These are phyloP conservation scores for Xestia c-nigrum DNA, from an alignment of 2,888 invertebrate species.

Conservation along the genomic window DNA sequence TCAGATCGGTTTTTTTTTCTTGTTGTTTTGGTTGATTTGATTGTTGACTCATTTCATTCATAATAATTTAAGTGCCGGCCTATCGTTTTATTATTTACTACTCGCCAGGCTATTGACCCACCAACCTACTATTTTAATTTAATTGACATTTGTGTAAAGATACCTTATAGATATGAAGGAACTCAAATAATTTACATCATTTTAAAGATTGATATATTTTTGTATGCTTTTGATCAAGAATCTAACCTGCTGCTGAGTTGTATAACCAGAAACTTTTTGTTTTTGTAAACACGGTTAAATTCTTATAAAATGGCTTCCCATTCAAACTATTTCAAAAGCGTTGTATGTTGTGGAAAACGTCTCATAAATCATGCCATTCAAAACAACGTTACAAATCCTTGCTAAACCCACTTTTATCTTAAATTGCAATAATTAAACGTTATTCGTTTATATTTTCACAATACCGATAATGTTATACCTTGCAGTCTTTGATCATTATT, in stretches of 20 bases:
- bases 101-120: constrained; percentile 33
- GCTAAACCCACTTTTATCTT: constrained; percentile 15
- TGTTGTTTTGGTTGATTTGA: background rate
- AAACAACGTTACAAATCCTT: constrained; percentile 5
- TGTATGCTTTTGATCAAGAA: background rate
- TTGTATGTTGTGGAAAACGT: background rate
- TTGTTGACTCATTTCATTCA: constrained; percentile 39
- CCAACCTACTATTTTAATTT: constrained; percentile 13
- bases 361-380: background rate
- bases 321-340: background rate
- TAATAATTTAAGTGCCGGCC: constrained; percentile 31
- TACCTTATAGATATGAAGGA: background rate
- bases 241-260: background rate
- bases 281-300: background rate
- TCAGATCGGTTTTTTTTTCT: background rate
- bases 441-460: constrained; percentile 22
- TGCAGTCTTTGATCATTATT: constrained; percentile 23
- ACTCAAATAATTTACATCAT: background rate
- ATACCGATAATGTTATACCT: constrained; percentile 14
- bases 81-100: constrained; percentile 46
- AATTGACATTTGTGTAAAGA: constrained; percentile 25
- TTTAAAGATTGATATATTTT: background rate
- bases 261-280: background rate
- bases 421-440: constrained; percentile 34
- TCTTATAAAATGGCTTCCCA: background rate